Conservation (phyloP, 2,797 vertebrate species). For the Enteromius trimaculatus region DNA sequence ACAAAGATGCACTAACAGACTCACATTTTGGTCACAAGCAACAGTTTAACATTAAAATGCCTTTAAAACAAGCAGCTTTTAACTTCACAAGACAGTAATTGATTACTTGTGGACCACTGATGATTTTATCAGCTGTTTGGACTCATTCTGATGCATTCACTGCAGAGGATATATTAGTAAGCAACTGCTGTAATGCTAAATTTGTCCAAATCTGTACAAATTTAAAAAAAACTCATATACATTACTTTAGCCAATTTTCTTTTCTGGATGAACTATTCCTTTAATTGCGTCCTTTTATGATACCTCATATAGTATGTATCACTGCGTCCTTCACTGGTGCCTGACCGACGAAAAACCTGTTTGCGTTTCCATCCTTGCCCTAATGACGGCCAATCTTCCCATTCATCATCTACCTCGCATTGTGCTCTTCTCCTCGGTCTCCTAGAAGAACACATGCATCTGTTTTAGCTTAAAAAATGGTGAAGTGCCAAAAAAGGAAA, state of each 20-base stretch:
- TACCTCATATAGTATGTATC: constrained; percentile 92
- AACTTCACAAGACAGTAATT: not conserved
- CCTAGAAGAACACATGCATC: not conserved
- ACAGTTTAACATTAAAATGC: not conserved
- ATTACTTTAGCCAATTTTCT: not conserved
- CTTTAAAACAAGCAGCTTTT: not conserved
- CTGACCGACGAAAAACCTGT: constrained; percentile 84
- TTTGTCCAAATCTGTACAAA: not conserved
- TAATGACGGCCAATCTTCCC: constrained; percentile 82
- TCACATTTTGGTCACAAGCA: not conserved
- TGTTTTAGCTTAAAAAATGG: not conserved
- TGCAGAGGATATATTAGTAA: not conserved
- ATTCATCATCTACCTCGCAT: constrained; percentile 75
- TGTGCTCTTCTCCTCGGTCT: constrained; percentile 8
- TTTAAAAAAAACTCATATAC: not conserved
- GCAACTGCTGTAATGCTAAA: not conserved
- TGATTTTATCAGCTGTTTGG: not conserved
- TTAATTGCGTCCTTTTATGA: not conserved
- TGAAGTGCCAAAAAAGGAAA: not conserved
- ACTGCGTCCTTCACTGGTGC: constrained; percentile 83
- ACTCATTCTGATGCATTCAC: not conserved
- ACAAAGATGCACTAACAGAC: not conserved
- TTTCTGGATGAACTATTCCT: not conserved
- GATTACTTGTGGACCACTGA: not conserved
- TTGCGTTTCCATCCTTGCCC: constrained; percentile 89